These are phyloP conservation scores for Argynnis bischoffii DNA, from an alignment of 2,888 invertebrate genomes.

Conservation along the genomic window DNA sequence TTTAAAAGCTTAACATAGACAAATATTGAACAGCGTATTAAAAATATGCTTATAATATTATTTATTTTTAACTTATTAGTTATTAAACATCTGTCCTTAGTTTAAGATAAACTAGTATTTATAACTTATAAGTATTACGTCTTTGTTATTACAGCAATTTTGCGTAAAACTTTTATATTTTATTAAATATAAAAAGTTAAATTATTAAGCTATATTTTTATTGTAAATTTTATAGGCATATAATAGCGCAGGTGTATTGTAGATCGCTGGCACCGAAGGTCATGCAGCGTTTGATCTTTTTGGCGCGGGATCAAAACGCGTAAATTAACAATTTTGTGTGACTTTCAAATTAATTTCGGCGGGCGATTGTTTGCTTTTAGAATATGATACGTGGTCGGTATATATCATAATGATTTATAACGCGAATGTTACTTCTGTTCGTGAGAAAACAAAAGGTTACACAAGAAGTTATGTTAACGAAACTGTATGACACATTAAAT, in stretches of 20 bases:
- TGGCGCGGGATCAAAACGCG: constrained; percentile 52
- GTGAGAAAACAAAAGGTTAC: constrained; percentile 3
- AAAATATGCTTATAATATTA: too few relatives aligned
- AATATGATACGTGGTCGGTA: constrained; percentile 42
- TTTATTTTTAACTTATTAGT: too few relatives aligned
- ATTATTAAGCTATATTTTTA: background rate
- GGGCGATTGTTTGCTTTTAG: constrained; percentile 43
- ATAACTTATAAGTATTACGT: too few relatives aligned
- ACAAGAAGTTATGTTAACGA: background rate
- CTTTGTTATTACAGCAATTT: too few relatives aligned
- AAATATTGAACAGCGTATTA: too few relatives aligned
- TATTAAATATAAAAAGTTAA: background rate
- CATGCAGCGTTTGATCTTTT: constrained; percentile 53
- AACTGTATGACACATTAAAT: too few relatives aligned
- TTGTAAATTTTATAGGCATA: background rate
- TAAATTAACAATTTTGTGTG: constrained; percentile 48
- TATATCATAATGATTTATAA: constrained; percentile 37
- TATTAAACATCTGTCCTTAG: too few relatives aligned
- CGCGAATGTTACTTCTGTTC: constrained; percentile 5
- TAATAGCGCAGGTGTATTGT: constrained; percentile 27
- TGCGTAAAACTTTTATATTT: background rate
- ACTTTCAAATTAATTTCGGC: constrained; percentile 48
- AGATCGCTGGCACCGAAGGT: constrained; percentile 44
- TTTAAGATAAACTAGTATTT: too few relatives aligned
- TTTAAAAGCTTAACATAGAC: too few relatives aligned